Evolutionary conservation across 2,113 vertebrate species (phyloP).

Genomic region (Laticauda colubrina): DNA sequence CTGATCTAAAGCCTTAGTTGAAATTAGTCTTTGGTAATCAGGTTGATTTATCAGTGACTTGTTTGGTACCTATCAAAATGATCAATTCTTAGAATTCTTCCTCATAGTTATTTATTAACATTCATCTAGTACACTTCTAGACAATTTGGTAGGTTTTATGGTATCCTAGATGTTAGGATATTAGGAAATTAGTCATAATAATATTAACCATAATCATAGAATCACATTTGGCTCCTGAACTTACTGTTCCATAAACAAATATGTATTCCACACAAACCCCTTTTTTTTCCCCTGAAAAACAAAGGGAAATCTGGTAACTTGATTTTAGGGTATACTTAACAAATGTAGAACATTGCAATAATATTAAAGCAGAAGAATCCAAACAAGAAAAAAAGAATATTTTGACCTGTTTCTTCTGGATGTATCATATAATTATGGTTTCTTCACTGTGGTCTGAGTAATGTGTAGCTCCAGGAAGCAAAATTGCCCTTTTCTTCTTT

Average conservation of each 20-base stretch:
- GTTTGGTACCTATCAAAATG: background rate
- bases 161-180: background rate
- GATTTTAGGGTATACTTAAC: background rate
- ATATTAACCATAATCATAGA: background rate
- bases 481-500: background rate
- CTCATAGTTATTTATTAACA: background rate
- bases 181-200: background rate
- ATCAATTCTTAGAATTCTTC: background rate
- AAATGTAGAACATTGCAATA: background rate
- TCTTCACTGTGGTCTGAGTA: background rate
- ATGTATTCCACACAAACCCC: background rate
- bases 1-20: background rate
- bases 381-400: background rate
- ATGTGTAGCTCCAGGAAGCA: background rate
- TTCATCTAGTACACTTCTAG: background rate
- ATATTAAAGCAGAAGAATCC: background rate
- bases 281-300: background rate
- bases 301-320: background rate
- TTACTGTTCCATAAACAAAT: background rate
- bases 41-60: background rate
- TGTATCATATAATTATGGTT: background rate
- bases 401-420: background rate
- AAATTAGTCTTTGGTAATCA: background rate
- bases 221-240: background rate
- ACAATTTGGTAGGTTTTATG: background rate